Base-by-base conservation (phyloP, 2,113 vertebrate genomes). In the Oenanthe melanoleuca region DNA sequence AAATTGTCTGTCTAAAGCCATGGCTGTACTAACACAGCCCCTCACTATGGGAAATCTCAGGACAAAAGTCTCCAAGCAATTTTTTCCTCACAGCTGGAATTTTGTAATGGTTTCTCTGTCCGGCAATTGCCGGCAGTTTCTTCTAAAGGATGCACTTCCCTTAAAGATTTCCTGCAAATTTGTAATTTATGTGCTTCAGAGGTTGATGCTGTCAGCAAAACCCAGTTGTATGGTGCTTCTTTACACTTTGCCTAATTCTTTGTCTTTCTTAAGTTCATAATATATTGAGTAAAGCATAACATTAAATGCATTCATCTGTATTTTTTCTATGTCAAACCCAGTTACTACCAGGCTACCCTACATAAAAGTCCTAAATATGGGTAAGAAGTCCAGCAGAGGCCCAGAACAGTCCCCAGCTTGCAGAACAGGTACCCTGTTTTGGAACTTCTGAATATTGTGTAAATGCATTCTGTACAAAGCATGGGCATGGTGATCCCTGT, bases 401-500 rank as follows among this genome's bases (percentile, higher is more conserved):
- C 45, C 25, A 70, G 29, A 71, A 75, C 14, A 21, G 53, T 61
- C 44, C 37, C 37, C 57, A 71, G 47, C 9, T 6, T 40, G 37
- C 42, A 84, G 19, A 12, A 2, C 3, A 50, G 14, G 25, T 70
- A 60, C 11, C 26, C 37, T 56, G 0, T 52, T 80, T 61, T 71
- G 61, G 82, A 33, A 70, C 47, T 18, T 20, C 25, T 26, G 45
- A 61, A 22, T 3, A 5, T 15, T 22, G 21, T n/a, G 19, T 61
- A 52, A 84, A 56, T 37, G 22, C 25, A 42, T 56, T 25, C 25
- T 6, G 18, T 37, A 65, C 19, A 52, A 28, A 5, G 4, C 33
- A 55, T 6, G 19, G 49, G 40, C n/a, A 64, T 2, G 1, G 9
- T 45, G 40, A 29, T 37, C 23, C 26, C 31, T 0, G 0, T 19